Percentiles rank a stretch among this genome's conserved stretches.
Evolutionary conservation across 2,888 invertebrate species (phyloP).

Genomic region (Drosophila ezoana): DNA sequence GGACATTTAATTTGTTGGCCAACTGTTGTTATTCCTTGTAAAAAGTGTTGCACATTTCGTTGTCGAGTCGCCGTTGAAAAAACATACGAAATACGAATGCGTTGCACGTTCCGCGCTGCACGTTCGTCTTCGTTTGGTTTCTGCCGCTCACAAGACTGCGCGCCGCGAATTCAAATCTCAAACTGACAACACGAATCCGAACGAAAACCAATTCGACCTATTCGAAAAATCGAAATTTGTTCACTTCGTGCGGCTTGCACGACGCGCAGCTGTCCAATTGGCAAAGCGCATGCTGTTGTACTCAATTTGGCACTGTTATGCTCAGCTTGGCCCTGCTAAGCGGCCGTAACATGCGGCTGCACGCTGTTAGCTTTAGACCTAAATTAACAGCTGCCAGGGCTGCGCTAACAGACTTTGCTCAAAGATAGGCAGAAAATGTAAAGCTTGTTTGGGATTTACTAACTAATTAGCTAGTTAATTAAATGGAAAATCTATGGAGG

Average conservation of each 20-base stretch:
- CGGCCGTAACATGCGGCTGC: conserved; percentile 5
- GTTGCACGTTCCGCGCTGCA: conserved; percentile 28
- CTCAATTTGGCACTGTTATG: conserved; percentile 42
- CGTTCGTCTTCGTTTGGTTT: conserved; percentile 39
- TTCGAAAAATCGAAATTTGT: conserved; percentile 21
- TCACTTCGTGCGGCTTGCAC: conserved; percentile 3
- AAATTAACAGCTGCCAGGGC: conserved; percentile 58
- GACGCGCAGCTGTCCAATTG: conserved; percentile 22
- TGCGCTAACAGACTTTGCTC: conserved; percentile 6
- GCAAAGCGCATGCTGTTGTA: conserved; percentile 33
- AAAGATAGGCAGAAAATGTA: background rate
- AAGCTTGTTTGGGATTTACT: background rate
- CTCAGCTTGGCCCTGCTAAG: conserved; percentile 34
- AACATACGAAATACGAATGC: conserved; percentile 52
- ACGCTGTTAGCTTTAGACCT: conserved; percentile 58
- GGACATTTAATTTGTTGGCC: conserved; percentile 13
- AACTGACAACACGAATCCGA: conserved; percentile 58
- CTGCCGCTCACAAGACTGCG: conserved; percentile 76
- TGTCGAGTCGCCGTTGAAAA: conserved; percentile 36
- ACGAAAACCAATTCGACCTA: conserved; percentile 45
- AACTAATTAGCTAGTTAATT: background rate
- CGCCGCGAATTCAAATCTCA: conserved; percentile 75
- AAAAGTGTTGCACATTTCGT: conserved; percentile 56
- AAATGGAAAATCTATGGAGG: background rate
- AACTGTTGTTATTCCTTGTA: conserved; percentile 46